Evolutionary conservation across 2,113 vertebrate genomes (phyloP).

Genomic region (Promerops cafer): DNA sequence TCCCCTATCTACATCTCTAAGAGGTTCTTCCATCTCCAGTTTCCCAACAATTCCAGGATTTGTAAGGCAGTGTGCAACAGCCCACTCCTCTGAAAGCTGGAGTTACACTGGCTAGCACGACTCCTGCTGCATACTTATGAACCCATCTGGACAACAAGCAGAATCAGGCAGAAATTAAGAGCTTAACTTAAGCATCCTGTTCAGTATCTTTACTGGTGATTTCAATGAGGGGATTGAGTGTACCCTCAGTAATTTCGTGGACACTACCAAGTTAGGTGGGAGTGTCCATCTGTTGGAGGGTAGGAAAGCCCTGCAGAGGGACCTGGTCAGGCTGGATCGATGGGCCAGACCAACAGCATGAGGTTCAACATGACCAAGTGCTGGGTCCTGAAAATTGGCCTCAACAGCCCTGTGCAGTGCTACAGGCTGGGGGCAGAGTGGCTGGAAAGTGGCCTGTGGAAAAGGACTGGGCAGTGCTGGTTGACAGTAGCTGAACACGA

Average conservation of each 20-base stretch:
- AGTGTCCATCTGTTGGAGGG: fast-evolving
- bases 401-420: not conserved
- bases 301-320: not conserved
- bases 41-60: not conserved
- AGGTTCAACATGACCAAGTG: not conserved
- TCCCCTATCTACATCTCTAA: not conserved
- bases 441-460: not conserved
- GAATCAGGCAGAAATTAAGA: not conserved
- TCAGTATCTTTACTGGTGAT: not conserved
- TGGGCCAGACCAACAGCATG: not conserved
- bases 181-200: not conserved
- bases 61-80: not conserved
- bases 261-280: not conserved
- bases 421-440: not conserved
- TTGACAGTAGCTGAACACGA: fast-evolving
- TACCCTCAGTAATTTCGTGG: not conserved
- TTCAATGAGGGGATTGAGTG: not conserved
- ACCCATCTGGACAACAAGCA: not conserved
- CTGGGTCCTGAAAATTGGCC: fast-evolving
- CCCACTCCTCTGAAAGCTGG: not conserved
- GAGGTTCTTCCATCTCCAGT: not conserved
- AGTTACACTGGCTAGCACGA: not conserved
- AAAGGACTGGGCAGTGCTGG: not conserved
- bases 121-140: not conserved
- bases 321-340: not conserved